These are phyloP conservation scores for Plumapathes pennacea DNA, from an alignment of 92 coral and sea anemone genomes.

Conservation along the genomic window DNA sequence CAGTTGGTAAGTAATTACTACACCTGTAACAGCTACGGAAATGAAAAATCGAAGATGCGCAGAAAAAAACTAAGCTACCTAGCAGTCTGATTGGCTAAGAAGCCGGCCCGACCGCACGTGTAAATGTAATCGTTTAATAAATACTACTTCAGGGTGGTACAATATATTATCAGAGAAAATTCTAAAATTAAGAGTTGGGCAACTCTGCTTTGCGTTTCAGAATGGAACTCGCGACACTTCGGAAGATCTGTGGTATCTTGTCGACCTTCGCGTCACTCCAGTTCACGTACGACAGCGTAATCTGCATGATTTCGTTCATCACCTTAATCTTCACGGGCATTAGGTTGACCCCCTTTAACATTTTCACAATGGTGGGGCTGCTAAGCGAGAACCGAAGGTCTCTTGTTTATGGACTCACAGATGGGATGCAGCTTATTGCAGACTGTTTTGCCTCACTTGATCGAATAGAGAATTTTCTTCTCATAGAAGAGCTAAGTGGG, in stretches of 20 bases:
- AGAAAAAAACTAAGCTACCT: too few species aligned
- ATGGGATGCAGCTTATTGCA: slow-evolving; percentile 90
- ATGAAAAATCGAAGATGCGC: too few species aligned
- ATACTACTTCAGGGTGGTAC: too few species aligned
- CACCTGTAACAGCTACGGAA: too few species aligned
- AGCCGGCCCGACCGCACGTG: too few species aligned
- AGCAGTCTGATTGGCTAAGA: too few species aligned
- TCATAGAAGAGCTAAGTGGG: slow-evolving; percentile 72
- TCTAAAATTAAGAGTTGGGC: too few species aligned
- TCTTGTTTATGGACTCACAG: slow-evolving; percentile 82
- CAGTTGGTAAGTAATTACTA: too few species aligned
- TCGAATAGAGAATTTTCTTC: slow-evolving; percentile 73
- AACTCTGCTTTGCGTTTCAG: slow-evolving; percentile 30
- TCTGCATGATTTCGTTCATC: slow-evolving; percentile 82
- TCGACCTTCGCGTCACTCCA: slow-evolving; percentile 86
- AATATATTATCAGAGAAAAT: too few species aligned
- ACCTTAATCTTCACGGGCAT: slow-evolving; percentile 90
- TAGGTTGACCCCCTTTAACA: slow-evolving; percentile 79
- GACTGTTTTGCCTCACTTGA: slow-evolving; percentile 91
- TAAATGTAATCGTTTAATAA: too few species aligned
- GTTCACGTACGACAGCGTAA: slow-evolving; percentile 88
- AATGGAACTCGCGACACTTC: slow-evolving; percentile 60
- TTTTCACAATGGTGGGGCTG: slow-evolving; percentile 87
- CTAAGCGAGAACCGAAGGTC: slow-evolving; percentile 88
- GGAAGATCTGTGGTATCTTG: slow-evolving; percentile 79